A percentile compares a stretch with the other conserved stretches of the same genome.
Conservation (phyloP, 2,797 vertebrate genomes). For the Xenentodon cancila region DNA sequence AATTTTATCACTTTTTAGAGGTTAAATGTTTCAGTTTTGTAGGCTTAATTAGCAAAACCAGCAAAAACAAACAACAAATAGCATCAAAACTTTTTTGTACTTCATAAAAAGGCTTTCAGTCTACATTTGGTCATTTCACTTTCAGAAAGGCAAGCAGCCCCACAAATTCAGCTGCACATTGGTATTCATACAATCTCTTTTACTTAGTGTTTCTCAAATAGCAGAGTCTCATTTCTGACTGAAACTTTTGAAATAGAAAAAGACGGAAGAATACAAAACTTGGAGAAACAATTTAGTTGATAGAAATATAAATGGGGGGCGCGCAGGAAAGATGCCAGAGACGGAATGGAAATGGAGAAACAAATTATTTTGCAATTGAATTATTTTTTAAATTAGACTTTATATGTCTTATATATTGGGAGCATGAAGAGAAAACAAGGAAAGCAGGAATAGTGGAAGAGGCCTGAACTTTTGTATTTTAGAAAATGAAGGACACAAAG, state of each 20-base stretch:
- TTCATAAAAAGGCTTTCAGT: neutral
- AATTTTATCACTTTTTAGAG: no score
- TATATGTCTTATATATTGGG: neutral
- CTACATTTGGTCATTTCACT: conserved; percentile 1
- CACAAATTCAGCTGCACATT: conserved; percentile 16
- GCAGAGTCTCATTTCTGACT: conserved; percentile 38
- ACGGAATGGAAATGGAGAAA: conserved; percentile 5
- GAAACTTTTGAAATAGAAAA: conserved; percentile 34
- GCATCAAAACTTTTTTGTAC: neutral
- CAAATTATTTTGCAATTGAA: conserved; percentile 23
- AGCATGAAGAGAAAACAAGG: neutral
- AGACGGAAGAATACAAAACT: conserved; percentile 21
- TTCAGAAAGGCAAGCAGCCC: conserved; percentile 22
- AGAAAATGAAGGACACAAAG: no score
- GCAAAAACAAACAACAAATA: no score
- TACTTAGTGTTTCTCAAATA: conserved; percentile 19
- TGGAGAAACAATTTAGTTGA: conserved; percentile 11
- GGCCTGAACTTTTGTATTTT: no score
- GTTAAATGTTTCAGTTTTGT: no score
- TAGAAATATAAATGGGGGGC: neutral
- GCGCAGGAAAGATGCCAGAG: neutral
- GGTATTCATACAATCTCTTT: conserved; percentile 35
- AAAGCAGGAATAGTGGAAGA: neutral
- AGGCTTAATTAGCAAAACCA: no score
- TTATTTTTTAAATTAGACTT: conserved; percentile 12